Conservation (phyloP, 2,797 vertebrate species). For the Hozukius guyotensis region DNA sequence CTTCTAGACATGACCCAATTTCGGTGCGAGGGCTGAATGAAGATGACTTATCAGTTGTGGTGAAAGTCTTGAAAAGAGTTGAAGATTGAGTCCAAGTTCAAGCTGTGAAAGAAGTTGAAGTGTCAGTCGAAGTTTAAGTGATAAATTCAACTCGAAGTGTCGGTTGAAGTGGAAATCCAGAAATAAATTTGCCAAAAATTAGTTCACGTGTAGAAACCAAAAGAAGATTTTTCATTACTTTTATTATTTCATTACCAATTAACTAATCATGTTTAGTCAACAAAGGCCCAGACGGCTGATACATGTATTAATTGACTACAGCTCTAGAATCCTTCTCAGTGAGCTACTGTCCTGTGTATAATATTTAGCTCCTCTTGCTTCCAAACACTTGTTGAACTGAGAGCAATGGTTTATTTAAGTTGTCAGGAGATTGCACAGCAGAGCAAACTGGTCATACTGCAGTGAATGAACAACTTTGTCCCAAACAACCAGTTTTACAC, state of each 20-base stretch:
- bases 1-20: no score
- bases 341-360: not conserved
- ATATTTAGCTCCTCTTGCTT: not conserved
- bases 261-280: not conserved
- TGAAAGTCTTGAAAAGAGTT: not conserved
- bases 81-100: not conserved
- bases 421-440: not conserved
- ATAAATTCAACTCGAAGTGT: not conserved
- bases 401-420: not conserved
- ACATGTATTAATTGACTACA: not conserved
- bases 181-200: not conserved
- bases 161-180: not conserved
- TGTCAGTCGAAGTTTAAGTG: not conserved
- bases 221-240: not conserved
- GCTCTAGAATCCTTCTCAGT: not conserved
- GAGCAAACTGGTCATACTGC: not conserved
- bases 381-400: not conserved
- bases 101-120: not conserved
- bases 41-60: not conserved
- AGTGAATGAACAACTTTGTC: slow-evolving; percentile 31
- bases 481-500: not conserved
- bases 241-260: not conserved
- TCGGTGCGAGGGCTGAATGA: not conserved
- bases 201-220: not conserved
- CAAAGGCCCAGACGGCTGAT: not conserved